Evolutionary conservation across 2,888 invertebrate species (phyloP), one percentile per base, ranked within the genome.

Genomic region (Aproaerema taeniolella): DNA sequence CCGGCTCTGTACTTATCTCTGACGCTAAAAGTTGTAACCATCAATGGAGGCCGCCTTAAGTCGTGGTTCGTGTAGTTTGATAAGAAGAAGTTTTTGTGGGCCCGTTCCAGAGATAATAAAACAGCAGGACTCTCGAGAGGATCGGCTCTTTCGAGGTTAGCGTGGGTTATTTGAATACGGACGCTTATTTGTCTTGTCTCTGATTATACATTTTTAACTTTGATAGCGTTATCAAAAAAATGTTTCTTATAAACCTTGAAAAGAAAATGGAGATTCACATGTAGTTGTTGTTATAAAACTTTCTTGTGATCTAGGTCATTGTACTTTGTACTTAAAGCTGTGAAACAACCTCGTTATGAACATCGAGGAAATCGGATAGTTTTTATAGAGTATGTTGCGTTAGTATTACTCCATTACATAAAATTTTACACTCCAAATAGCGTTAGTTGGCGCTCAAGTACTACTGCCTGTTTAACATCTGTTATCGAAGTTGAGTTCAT

Each of bases 21-120:
- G n/a, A n/a, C 76, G 75, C 61, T 85, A 79, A 85, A 35, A 35
- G 28, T 35, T 35, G 28, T 28, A 81, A 85, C 83, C 77, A 70
- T 77, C 72, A 65, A 64, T 54, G 63, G 66, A 72, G 75, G 54
- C 67, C 69, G 67, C 57, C 62, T 66, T 83, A 86, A 86, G 83
- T 80, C 66, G 69, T 77, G 76, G 79, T 82, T 72, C 81, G 74
- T 86, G 86, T 86, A 67, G 58, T 39, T 58, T 76, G 86, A 86
- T 86, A 86, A 85, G 81, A 65, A 65, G 72, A 69, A 71, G 76
- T 83, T 83, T 85, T 85, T 85, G 74, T 85, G 68, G 66, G 16
- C 28, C 38, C 15, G 32, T 62, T 63, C 65, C 64, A 57, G 57
- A 75, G 82, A 83, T 83, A 79, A 79, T 77, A 72, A 71, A 68